Conservation (phyloP, 2,113 vertebrate species). For the Phrynosoma platyrhinos region DNA sequence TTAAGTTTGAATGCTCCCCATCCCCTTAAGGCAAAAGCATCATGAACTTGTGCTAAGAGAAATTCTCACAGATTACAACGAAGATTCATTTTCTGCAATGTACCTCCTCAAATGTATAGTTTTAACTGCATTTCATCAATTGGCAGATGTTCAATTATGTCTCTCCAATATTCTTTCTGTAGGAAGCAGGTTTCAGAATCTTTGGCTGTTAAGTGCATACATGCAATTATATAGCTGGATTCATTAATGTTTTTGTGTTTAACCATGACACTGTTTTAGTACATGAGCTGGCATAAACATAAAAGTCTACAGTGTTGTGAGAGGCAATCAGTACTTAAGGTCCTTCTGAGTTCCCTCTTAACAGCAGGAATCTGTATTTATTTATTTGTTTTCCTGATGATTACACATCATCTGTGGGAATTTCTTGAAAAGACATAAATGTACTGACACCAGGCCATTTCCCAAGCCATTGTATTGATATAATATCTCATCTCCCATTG, state of each 20-base stretch:
- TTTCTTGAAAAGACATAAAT: constrained; percentile 33
- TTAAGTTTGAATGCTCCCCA: constrained; percentile 57
- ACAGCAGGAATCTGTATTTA: not conserved
- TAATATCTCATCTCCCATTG: not conserved
- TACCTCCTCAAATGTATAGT: constrained; percentile 39
- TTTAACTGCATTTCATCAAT: constrained; percentile 39
- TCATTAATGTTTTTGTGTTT: constrained; percentile 46
- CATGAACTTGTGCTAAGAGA: constrained; percentile 29
- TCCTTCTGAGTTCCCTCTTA: constrained; percentile 48
- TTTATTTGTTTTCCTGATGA: not conserved
- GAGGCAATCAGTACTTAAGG: constrained; percentile 17
- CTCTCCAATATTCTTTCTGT: constrained; percentile 37
- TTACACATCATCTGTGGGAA: constrained; percentile 4
- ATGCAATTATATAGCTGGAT: constrained; percentile 52
- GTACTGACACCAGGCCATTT: not conserved
- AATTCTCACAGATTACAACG: constrained; percentile 31
- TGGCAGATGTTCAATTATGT: constrained; percentile 37
- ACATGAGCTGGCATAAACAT: constrained; percentile 41
- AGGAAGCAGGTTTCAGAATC: constrained; percentile 50
- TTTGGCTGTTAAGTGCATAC: constrained; percentile 39
- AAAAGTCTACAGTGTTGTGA: constrained; percentile 41
- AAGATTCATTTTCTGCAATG: constrained; percentile 31
- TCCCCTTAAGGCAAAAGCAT: constrained; percentile 50
- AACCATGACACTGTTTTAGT: constrained; percentile 23
- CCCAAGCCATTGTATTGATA: not conserved